Conservation (phyloP, 2,797 vertebrate species). For the Anguilla anguilla region DNA sequence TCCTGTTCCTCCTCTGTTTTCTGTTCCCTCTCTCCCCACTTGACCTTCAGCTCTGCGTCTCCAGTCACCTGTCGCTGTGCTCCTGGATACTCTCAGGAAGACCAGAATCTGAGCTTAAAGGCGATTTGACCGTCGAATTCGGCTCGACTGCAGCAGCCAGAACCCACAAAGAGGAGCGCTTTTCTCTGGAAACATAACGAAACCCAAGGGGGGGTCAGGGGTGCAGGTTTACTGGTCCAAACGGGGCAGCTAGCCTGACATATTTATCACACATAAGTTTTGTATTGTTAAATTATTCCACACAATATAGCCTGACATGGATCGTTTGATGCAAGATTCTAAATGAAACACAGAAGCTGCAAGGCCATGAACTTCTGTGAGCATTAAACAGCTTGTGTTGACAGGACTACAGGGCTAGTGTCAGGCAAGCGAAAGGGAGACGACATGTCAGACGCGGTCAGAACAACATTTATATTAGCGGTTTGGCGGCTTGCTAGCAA, state of each 20-base stretch:
- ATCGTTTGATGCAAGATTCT: background rate
- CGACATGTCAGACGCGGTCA: background rate
- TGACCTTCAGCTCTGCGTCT: background rate
- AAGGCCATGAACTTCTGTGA: background rate
- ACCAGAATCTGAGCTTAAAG: background rate
- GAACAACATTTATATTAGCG: background rate
- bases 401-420: background rate
- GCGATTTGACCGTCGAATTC: background rate
- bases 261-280: background rate
- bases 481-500: background rate
- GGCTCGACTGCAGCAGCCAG: background rate
- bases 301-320: background rate
- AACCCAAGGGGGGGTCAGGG: background rate
- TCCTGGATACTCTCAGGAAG: background rate
- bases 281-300: background rate
- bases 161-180: background rate
- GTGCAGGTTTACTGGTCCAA: background rate
- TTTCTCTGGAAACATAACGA: background rate
- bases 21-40: background rate
- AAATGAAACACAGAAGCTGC: background rate
- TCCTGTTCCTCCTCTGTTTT: background rate
- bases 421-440: background rate
- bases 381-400: background rate
- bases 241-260: background rate
- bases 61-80: background rate